Evolutionary conservation across 2,113 vertebrate species (phyloP).

Genomic region (Pachycephala philippinensis): DNA sequence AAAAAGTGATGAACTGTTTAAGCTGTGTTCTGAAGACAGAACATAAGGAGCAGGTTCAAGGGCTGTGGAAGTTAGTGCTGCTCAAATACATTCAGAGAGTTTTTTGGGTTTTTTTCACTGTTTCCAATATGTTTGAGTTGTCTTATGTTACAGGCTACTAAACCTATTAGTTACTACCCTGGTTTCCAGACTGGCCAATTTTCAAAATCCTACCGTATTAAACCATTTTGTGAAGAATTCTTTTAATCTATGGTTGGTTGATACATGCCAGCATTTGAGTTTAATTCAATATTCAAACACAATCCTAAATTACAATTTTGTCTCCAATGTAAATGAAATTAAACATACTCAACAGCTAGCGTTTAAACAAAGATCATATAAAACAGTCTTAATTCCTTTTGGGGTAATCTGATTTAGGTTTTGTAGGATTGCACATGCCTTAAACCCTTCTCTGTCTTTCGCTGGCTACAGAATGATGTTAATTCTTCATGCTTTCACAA

Average conservation of each 20-base stretch:
- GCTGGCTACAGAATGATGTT: not conserved
- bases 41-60: not conserved
- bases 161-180: not conserved
- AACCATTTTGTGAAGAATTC: not conserved
- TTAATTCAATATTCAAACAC: not conserved
- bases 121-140: not conserved
- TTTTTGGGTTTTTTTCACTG: not conserved
- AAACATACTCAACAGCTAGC: not conserved
- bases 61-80: not conserved
- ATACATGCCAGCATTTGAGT: not conserved
- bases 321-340: not conserved
- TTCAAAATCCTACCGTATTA: not conserved
- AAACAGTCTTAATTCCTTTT: not conserved
- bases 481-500: not conserved
- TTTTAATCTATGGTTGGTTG: not conserved
- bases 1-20: not conserved
- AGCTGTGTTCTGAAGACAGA: not conserved
- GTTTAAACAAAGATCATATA: not conserved
- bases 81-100: not conserved
- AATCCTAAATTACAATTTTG: not conserved
- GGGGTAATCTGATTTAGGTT: not conserved
- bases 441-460: not conserved
- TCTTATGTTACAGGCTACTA: not conserved
- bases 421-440: not conserved
- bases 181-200: not conserved